Percentiles rank a stretch among this genome's conserved stretches.
phyloP scores from a whole-genome alignment of 2,888 invertebrate species.

The Heteropelma amictum region DNA sequence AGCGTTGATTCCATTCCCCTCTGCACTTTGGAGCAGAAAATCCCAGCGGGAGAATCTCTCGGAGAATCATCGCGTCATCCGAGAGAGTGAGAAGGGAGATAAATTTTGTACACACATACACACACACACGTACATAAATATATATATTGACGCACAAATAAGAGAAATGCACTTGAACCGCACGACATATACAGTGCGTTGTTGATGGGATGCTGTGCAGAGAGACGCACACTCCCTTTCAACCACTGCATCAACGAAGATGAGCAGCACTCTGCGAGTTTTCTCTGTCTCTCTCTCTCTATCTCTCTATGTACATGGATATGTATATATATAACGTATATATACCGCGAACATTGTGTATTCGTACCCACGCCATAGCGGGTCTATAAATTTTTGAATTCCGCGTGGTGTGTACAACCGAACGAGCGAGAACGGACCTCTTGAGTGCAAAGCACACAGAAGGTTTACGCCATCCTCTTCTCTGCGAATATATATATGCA shows the following conservation, averaged over 20 bases:
- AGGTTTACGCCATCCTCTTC: conserved; percentile 12
- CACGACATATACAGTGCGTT: conserved; percentile 15
- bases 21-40: conserved; percentile 23
- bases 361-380: conserved; percentile 11
- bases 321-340: neutral
- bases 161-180: conserved; percentile 36
- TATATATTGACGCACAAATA: neutral
- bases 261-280: conserved; percentile 12
- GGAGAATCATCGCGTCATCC: conserved; percentile 24
- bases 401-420: conserved; percentile 16
- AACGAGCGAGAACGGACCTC: conserved; percentile 33
- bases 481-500: neutral
- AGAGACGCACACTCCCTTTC: conserved; percentile 14
- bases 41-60: conserved; percentile 33
- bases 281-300: neutral
- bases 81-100: conserved; percentile 1
- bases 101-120: too few species aligned
- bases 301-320: neutral
- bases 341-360: neutral
- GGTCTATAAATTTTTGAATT: conserved; percentile 46
- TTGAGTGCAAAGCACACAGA: conserved; percentile 47
- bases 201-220: conserved; percentile 38
- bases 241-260: conserved; percentile 24
- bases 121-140: neutral
- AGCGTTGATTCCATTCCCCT: conserved; percentile 12